Evolutionary conservation across 2,113 vertebrate genomes (phyloP).

Genomic region (Xiphorhynchus elegans): DNA sequence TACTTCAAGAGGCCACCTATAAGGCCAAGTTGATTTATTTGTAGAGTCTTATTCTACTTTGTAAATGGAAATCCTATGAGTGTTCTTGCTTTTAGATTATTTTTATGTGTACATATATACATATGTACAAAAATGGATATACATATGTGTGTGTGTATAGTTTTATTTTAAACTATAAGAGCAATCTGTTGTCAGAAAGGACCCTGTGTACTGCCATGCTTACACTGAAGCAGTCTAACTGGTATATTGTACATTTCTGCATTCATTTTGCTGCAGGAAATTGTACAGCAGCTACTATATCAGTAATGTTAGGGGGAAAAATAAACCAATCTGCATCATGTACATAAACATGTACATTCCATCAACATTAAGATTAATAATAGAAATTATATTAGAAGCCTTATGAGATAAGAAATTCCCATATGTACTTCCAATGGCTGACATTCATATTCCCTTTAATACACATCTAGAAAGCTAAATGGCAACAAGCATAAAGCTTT

Average conservation of each 20-base stretch:
- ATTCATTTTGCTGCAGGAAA: not conserved
- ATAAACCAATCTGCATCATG: not conserved
- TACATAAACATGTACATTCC: not conserved
- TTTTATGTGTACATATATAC: not conserved
- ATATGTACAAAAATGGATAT: not conserved
- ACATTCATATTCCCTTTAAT: not conserved
- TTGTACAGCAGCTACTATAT: not conserved
- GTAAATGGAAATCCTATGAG: not conserved
- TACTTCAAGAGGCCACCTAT: not conserved
- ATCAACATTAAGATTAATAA: not conserved
- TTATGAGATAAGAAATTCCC: not conserved
- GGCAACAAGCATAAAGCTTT: not conserved
- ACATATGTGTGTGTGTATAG: accelerated
- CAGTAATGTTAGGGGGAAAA: not conserved
- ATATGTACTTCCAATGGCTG: accelerated
- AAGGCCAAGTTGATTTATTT: not conserved
- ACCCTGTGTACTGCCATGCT: not conserved
- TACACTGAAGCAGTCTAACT: not conserved
- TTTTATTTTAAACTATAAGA: not conserved
- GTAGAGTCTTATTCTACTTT: not conserved
- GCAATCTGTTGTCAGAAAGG: not conserved
- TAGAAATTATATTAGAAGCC: not conserved
- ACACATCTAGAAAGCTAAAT: not conserved
- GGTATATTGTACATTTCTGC: not conserved
- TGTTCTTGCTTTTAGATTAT: not conserved